Evolutionary conservation across 2,888 invertebrate genomes (phyloP).

Genomic region (Piscicola geometra): DNA sequence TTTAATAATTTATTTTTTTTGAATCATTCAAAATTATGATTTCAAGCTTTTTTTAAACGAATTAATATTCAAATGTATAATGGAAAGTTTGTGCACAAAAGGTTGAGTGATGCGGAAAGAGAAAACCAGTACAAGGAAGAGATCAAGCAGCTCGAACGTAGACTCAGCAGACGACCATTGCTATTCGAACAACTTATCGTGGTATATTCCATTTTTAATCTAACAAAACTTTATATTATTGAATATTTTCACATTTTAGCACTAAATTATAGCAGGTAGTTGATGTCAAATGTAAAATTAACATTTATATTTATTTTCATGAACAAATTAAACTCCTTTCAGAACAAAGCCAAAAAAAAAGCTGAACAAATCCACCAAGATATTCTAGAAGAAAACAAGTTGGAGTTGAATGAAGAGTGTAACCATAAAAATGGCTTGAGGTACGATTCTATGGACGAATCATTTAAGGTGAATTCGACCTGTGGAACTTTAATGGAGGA

Average conservation of each 20-base stretch:
- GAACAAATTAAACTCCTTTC: neutral
- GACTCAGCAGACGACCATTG: neutral
- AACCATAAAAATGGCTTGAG: too few species aligned
- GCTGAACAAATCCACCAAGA: neutral
- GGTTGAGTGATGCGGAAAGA: neutral
- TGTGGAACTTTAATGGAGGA: too few species aligned
- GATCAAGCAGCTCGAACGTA: neutral
- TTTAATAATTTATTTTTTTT: too few species aligned
- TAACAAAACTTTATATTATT: neutral
- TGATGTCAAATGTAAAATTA: too few species aligned
- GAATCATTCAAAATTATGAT: too few species aligned
- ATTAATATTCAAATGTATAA: neutral
- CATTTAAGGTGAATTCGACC: too few species aligned
- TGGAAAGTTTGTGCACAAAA: neutral
- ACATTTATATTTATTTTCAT: too few species aligned
- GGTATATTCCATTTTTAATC: neutral
- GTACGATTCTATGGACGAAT: too few species aligned
- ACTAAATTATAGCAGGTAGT: too few species aligned
- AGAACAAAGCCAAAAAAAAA: neutral
- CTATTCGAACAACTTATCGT: slow-evolving; percentile 1
- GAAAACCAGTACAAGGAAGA: neutral
- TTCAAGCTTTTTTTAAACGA: too few species aligned
- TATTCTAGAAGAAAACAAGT: neutral
- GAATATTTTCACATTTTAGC: too few species aligned
- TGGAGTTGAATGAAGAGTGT: neutral